A percentile compares a stretch with the other conserved stretches of the same genome.
These are phyloP conservation scores for Trachymyrmex cornetzi DNA, from an alignment of 1,140 invertebrate genomes.

Conservation along the genomic window DNA sequence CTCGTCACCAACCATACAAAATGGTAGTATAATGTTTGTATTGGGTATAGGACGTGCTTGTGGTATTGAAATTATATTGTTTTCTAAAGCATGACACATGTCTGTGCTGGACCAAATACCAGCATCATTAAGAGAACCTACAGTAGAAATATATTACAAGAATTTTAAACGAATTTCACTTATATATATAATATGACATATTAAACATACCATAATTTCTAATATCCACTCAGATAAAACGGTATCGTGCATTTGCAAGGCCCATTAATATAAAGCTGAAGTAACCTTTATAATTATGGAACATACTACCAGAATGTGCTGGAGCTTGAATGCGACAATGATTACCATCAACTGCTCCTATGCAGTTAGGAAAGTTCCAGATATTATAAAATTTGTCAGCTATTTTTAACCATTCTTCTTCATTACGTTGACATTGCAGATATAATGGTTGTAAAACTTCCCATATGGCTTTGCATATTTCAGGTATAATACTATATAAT, in stretches of 20 bases:
- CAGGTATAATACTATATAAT: background rate
- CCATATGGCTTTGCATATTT: background rate
- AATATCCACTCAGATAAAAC: slow-evolving; percentile 4
- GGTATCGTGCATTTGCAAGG: background rate
- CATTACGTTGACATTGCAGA: background rate
- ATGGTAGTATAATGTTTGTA: background rate
- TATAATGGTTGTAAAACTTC: background rate
- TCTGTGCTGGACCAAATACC: background rate
- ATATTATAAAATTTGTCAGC: background rate
- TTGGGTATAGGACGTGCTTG: background rate
- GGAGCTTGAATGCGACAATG: slow-evolving; percentile 1
- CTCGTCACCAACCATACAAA: background rate
- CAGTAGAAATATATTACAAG: background rate
- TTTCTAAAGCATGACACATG: slow-evolving; percentile 1
- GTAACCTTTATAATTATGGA: background rate
- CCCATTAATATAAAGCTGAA: slow-evolving; percentile 5
- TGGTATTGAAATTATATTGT: background rate
- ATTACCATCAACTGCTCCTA: background rate
- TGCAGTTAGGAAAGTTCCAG: slow-evolving; percentile 9
- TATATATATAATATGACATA: background rate
- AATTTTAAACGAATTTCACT: no score
- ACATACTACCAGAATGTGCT: background rate
- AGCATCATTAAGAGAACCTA: background rate
- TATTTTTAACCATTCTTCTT: background rate
- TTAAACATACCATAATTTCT: slow-evolving; percentile 11